Evolutionary conservation across 1,140 invertebrate species (phyloP).

Genomic region (Phthorimaea operculella): DNA sequence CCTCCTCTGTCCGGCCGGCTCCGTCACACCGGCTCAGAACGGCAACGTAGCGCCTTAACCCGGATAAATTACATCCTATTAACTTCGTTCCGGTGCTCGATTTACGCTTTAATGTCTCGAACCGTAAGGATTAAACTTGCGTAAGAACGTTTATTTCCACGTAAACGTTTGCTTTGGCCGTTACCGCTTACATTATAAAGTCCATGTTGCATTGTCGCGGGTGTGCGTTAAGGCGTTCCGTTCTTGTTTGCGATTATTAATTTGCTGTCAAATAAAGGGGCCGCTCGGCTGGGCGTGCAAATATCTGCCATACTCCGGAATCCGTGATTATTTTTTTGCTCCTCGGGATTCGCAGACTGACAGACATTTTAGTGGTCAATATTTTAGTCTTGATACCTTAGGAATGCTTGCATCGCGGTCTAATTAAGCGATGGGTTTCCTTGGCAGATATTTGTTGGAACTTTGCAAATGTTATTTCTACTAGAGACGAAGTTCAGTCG

Average conservation of each 20-base stretch:
- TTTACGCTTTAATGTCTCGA: constrained; percentile 56
- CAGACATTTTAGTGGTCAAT: constrained; percentile 45
- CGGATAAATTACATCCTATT: constrained; percentile 68
- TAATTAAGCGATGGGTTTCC: constrained; percentile 26
- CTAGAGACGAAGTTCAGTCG: no score
- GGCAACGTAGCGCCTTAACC: constrained; percentile 57
- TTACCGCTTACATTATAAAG: constrained; percentile 48
- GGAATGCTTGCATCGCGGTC: constrained; percentile 28
- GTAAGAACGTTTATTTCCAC: constrained; percentile 33
- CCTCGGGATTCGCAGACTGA: constrained; percentile 55
- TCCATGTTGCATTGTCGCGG: constrained; percentile 38
- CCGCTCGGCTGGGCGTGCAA: constrained; percentile 63
- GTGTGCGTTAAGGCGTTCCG: constrained; percentile 45
- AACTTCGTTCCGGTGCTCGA: constrained; percentile 56
- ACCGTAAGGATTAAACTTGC: constrained; percentile 61
- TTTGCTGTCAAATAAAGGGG: constrained; percentile 67
- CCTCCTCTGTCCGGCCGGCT: constrained; percentile 38
- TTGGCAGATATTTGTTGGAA: background rate
- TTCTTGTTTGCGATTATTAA: constrained; percentile 56
- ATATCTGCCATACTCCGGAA: constrained; percentile 66
- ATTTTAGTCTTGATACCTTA: constrained; percentile 30
- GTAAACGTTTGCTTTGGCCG: constrained; percentile 47
- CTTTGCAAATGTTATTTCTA: background rate
- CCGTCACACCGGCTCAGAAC: constrained; percentile 45
- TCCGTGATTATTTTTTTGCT: constrained; percentile 61